Conservation (phyloP, 1,140 invertebrate species). For the Fopius arisanus region DNA sequence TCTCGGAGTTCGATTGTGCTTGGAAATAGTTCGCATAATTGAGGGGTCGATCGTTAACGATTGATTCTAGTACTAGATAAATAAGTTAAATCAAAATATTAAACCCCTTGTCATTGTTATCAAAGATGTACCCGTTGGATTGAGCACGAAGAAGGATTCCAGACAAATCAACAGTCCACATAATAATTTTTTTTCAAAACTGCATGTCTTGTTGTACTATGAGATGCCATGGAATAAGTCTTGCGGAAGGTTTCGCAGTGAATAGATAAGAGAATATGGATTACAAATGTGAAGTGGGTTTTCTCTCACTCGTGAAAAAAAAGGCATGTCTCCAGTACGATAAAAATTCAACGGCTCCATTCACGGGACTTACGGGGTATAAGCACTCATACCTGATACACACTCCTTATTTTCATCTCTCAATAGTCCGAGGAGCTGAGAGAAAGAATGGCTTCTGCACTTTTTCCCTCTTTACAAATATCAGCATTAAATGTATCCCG, state of each 20-base stretch:
- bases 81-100: not conserved
- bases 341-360: conserved; percentile 30
- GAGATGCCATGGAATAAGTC: too few species aligned
- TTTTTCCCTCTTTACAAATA: conserved; percentile 38
- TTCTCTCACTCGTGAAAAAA: not conserved
- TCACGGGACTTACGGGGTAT: conserved; percentile 8
- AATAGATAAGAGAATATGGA: not conserved
- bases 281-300: not conserved
- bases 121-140: too few species aligned
- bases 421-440: not conserved
- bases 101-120: not conserved
- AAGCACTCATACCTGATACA: not conserved
- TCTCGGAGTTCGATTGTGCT: not conserved
- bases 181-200: too few species aligned
- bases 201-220: too few species aligned
- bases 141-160: too few species aligned
- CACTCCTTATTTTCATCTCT: conserved; percentile 4
- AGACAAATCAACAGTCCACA: too few species aligned
- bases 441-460: conserved; percentile 38
- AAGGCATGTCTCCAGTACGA: not conserved
- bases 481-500: conserved; percentile 13
- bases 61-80: conserved; percentile 11
- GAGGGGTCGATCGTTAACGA: conserved; percentile 45
- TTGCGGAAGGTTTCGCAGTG: not conserved
- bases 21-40: conserved; percentile 36